Evolutionary conservation across 2,113 vertebrate species (phyloP), one percentile per base, ranked within the genome.

Genomic region (Pycnonotus jocosus): DNA sequence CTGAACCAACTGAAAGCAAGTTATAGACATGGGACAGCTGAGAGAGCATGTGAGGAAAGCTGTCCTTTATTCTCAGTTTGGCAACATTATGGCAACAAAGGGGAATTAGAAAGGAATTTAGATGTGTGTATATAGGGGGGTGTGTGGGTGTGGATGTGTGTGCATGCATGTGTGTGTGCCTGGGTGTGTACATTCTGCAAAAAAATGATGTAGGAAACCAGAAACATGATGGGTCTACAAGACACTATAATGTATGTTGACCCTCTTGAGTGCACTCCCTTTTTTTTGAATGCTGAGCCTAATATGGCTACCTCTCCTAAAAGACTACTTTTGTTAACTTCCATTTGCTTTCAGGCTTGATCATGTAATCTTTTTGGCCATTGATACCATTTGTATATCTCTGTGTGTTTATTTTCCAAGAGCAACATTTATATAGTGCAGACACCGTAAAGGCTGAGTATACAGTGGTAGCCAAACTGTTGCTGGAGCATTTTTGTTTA

Each of bases 251-350:
- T 94, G 78, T 92, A 73, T 92, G 88, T 70, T 45, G 89, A 62
- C 81, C 94, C 94, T 94, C 70, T 88, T 73, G 89, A 96, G 87
- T 95, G 97, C 97, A 96, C 96, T 97, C 95, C 96, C 94, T 91
- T 90, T 91, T 65, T 65, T 60, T 85, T 88, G 88, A 94, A 97
- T 95, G 96, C 97, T 97, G 96, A 97, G 95, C 94, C 91, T 97
- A 78, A 96, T 95, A 97, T 21, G 97, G 98, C 98, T 98, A 98
- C 98, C 97, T 98, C 98, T 97, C 95, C 97, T 96, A 92, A 79
- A 97, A 95, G 95, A 98, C 95, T 97, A 77, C 90, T 98, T 97
- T 97, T 12, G 51, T 92, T 96, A 90, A 94, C 93, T 98, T 96
- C 93, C 90, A 84, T 95, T 96, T 97, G 89, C 96, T 97, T 96